A percentile compares a stretch with the other conserved stretches of the same genome.
phyloP scores from a whole-genome alignment of 2,797 vertebrate species.

The Hippocampus kuda region DNA sequence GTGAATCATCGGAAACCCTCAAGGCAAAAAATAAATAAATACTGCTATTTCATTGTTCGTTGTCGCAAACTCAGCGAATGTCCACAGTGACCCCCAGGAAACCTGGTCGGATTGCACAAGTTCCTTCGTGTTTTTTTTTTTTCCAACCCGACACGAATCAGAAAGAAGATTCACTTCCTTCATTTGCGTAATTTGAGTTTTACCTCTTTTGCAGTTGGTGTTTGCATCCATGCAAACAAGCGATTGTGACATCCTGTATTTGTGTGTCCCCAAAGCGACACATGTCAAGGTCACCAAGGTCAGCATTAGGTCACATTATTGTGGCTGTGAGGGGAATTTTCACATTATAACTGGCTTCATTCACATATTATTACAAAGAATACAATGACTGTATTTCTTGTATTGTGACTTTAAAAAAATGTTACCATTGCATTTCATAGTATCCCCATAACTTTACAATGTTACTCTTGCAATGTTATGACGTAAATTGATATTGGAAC shows the following conservation, averaged over 20 bases:
- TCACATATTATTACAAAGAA: too few relatives aligned
- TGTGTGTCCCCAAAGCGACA: background rate
- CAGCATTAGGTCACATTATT: background rate
- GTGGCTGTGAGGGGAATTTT: too few relatives aligned
- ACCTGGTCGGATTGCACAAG: background rate
- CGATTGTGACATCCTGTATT: background rate
- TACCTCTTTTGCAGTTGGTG: background rate
- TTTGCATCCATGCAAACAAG: background rate
- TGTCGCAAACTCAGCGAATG: background rate
- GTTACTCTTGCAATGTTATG: too few relatives aligned
- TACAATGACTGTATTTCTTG: too few relatives aligned
- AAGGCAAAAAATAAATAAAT: background rate
- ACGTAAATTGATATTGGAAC: too few relatives aligned
- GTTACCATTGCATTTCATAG: too few relatives aligned
- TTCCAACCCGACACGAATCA: background rate
- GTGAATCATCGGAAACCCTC: background rate
- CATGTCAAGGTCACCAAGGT: background rate
- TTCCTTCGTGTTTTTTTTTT: too few relatives aligned
- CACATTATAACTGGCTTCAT: too few relatives aligned
- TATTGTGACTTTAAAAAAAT: too few relatives aligned
- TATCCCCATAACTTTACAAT: too few relatives aligned
- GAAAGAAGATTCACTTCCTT: slow-evolving; percentile 3
- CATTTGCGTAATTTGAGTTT: slow-evolving; percentile 1
- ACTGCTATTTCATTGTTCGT: background rate
- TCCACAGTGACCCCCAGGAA: background rate